phyloP scores from a whole-genome alignment of 35 echinoderm and acorn worm species.

The Acanthaster planci region DNA sequence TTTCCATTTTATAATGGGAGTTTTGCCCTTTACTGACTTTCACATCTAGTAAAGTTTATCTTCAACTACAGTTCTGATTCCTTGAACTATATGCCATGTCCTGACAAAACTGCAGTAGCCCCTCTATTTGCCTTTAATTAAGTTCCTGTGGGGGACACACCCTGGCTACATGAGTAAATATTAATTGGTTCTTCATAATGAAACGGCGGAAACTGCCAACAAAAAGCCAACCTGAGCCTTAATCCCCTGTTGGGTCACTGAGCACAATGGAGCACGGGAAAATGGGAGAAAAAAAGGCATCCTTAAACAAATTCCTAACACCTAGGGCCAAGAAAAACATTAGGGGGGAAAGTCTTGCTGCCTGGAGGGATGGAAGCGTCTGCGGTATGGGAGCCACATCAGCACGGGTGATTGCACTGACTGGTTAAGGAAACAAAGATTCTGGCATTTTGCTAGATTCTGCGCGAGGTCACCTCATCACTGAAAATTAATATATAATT shows the following conservation, averaged over 20 bases:
- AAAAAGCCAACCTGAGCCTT: background rate
- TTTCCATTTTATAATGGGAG: too few relatives aligned
- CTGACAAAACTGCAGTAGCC: too few relatives aligned
- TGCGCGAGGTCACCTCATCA: background rate
- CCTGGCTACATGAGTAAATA: too few relatives aligned
- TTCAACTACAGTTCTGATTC: too few relatives aligned
- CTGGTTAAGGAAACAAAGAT: conserved; percentile 12
- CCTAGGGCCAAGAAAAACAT: background rate
- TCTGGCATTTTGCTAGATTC: background rate
- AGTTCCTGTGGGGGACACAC: too few relatives aligned
- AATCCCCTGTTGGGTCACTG: conserved; percentile 18
- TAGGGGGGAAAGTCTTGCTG: background rate
- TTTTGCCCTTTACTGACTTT: too few relatives aligned
- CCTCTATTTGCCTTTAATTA: too few relatives aligned
- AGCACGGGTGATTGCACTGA: background rate
- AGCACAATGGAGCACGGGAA: background rate
- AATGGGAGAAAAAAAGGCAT: background rate
- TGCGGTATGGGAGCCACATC: background rate
- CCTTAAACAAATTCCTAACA: conserved; percentile 2
- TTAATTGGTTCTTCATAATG: background rate
- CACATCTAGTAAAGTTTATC: too few relatives aligned
- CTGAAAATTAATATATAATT: too few relatives aligned
- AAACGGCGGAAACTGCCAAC: background rate
- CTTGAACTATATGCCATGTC: too few relatives aligned
- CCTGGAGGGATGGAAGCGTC: conserved; percentile 4